phyloP scores from a whole-genome alignment of 2,888 invertebrate species.

The Labia minor region DNA sequence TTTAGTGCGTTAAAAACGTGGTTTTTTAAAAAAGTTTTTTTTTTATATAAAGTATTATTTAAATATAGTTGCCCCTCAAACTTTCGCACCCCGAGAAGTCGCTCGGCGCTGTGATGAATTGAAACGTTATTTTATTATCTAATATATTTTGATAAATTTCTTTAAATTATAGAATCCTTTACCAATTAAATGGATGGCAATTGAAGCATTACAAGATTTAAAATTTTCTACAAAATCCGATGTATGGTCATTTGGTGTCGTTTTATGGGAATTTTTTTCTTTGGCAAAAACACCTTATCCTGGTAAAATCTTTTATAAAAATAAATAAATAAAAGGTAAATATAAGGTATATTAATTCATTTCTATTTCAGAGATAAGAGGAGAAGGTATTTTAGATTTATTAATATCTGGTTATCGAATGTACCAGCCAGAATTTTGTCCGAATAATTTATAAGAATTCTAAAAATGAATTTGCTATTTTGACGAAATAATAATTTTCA shows the following conservation, averaged over 20 bases:
- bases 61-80: slow-evolving; percentile 16
- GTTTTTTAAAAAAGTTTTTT: no score
- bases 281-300: slow-evolving; percentile 79
- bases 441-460: slow-evolving; percentile 64
- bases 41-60: no score
- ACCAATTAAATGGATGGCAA: slow-evolving; percentile 94
- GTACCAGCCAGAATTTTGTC: slow-evolving; percentile 74
- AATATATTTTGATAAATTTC: no score
- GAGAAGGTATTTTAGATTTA: slow-evolving; percentile 57
- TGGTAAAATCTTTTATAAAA: slow-evolving; percentile 36
- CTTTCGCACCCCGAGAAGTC: not conserved
- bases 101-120: not conserved
- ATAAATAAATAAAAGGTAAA: not conserved
- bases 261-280: slow-evolving; percentile 82
- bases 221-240: slow-evolving; percentile 91
- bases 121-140: not conserved
- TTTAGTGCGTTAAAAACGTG: no score
- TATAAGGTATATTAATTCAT: not conserved
- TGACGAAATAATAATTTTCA: no score
- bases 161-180: slow-evolving; percentile 56
- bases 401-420: slow-evolving; percentile 78
- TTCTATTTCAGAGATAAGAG: slow-evolving; percentile 47
- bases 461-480: slow-evolving; percentile 31
- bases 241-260: slow-evolving; percentile 87
- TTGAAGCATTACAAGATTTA: slow-evolving; percentile 83